Conservation (phyloP, 1,140 invertebrate genomes). For the Cyrtorhinus lividipennis region DNA sequence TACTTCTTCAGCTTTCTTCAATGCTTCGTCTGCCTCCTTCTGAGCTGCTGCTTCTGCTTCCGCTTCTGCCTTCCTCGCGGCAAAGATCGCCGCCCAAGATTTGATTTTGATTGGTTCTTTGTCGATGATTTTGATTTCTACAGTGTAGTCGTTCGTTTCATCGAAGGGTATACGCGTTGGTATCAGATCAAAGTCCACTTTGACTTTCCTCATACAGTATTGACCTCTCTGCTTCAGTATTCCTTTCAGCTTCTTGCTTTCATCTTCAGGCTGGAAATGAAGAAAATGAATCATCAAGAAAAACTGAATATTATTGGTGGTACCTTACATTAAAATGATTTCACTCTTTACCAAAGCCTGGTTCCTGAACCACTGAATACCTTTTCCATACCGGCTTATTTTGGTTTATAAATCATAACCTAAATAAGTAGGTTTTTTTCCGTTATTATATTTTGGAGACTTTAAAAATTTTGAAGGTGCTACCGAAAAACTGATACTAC, state of each 20-base stretch:
- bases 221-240: not conserved
- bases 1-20: not conserved
- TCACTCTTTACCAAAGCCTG: too few relatives aligned
- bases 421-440: too few relatives aligned
- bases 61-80: slow-evolving; percentile 1
- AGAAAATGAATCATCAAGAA: too few relatives aligned
- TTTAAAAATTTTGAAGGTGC: too few relatives aligned
- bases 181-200: slow-evolving; percentile 16
- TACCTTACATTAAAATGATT: too few relatives aligned
- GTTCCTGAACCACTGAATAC: too few relatives aligned
- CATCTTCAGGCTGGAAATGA: not conserved
- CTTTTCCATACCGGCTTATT: too few relatives aligned
- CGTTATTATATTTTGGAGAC: too few relatives aligned
- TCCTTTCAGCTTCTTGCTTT: not conserved
- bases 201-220: not conserved
- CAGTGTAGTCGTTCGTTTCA: slow-evolving; percentile 16
- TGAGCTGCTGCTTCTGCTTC: not conserved
- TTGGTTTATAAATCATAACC: too few relatives aligned
- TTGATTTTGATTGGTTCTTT: not conserved
- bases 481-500: too few relatives aligned
- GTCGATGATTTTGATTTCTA: slow-evolving; percentile 15
- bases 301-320: too few relatives aligned
- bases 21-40: not conserved
- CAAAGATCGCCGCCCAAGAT: slow-evolving; percentile 11
- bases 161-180: slow-evolving; percentile 16